A percentile compares a stretch with the other conserved stretches of the same genome.
These are phyloP conservation scores for Garrulus glandarius DNA, from an alignment of 2,797 vertebrate genomes.

Conservation along the genomic window DNA sequence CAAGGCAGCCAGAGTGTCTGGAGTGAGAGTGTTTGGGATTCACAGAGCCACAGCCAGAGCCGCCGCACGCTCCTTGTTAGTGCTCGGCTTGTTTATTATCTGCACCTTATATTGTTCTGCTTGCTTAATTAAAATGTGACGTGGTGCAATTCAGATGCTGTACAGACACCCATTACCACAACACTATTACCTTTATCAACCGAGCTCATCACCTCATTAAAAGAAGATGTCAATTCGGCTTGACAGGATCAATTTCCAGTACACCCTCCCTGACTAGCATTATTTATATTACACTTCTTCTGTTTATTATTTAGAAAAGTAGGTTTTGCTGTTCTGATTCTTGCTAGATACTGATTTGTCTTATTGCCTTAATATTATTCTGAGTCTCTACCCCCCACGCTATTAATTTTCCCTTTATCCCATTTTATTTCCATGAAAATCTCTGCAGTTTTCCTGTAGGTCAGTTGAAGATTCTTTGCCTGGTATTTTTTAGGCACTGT, in stretches of 20 bases:
- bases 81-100: not conserved
- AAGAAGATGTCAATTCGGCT: not conserved
- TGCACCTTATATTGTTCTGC: not conserved
- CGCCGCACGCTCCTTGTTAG: not conserved
- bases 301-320: not conserved
- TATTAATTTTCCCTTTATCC: not conserved
- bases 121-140: not conserved
- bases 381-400: not conserved
- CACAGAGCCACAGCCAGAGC: fast-evolving
- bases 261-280: not conserved
- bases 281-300: not conserved
- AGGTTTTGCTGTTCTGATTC: not conserved
- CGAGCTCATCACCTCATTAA: conserved; percentile 1
- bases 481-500: not conserved
- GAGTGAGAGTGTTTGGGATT: not conserved
- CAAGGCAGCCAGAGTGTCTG: fast-evolving
- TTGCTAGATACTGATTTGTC: not conserved
- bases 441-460: not conserved
- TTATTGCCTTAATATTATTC: not conserved
- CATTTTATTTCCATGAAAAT: not conserved
- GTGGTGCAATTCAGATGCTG: not conserved
- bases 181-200: not conserved
- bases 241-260: not conserved
- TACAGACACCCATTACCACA: not conserved
- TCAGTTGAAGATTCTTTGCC: not conserved